Evolutionary conservation across 2,888 invertebrate species (phyloP).

Genomic region (Phortica magna): DNA sequence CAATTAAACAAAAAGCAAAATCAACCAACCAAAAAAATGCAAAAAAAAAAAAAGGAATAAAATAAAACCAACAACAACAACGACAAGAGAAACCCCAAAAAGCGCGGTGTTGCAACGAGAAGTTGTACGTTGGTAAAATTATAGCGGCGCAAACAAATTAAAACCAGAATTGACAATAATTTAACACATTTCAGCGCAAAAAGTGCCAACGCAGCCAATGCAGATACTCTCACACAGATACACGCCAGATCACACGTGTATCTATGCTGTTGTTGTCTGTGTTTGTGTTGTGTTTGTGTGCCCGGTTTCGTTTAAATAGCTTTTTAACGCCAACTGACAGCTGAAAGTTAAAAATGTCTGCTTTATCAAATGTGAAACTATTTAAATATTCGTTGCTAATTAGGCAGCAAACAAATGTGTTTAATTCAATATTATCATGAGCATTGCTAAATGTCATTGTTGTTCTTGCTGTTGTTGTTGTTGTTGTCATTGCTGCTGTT

Average conservation of each 20-base stretch:
- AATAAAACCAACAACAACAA: slow-evolving; percentile 40
- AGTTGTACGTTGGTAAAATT: slow-evolving; percentile 1
- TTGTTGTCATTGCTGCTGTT: slow-evolving; percentile 16
- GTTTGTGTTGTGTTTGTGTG: slow-evolving; percentile 22
- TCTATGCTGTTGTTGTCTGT: slow-evolving; percentile 1
- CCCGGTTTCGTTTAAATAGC: slow-evolving; percentile 54
- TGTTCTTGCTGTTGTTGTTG: slow-evolving; percentile 28
- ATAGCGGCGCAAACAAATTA: slow-evolving; percentile 59
- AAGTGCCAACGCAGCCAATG: slow-evolving; percentile 8
- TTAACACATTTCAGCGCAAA: slow-evolving; percentile 62
- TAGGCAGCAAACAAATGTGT: slow-evolving; percentile 61
- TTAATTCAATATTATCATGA: slow-evolving; percentile 32
- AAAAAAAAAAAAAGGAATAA: slow-evolving; percentile 15
- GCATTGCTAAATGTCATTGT: slow-evolving; percentile 26
- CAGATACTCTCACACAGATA: neutral
- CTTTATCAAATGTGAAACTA: slow-evolving; percentile 72
- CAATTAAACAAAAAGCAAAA: slow-evolving; percentile 57
- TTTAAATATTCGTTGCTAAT: slow-evolving; percentile 73
- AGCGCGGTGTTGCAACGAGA: too few relatives aligned
- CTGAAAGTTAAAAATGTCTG: slow-evolving; percentile 72
- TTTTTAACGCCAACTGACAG: slow-evolving; percentile 71
- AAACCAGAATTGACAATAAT: slow-evolving; percentile 70
- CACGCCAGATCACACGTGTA: slow-evolving; percentile 32
- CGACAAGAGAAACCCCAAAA: slow-evolving; percentile 27
- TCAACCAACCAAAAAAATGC: slow-evolving; percentile 15